These are phyloP conservation scores for Toxotes lorentzi DNA, from an alignment of 2,797 vertebrate genomes.

Conservation along the genomic window DNA sequence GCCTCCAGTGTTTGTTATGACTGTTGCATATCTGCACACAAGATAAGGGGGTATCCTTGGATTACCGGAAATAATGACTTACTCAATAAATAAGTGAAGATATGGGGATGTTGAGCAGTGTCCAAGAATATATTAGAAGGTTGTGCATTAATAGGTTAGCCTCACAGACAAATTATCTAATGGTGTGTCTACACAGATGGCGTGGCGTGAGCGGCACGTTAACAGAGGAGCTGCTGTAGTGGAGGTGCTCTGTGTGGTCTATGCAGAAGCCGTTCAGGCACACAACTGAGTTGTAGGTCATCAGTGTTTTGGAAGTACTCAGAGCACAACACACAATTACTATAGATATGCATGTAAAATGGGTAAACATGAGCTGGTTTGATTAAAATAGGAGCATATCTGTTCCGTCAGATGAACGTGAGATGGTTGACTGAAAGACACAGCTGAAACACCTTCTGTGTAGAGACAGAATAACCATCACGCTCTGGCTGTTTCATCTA, in stretches of 20 bases:
- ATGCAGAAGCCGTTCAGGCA: neutral
- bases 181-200: neutral
- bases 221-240: neutral
- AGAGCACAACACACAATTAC: neutral
- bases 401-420: neutral
- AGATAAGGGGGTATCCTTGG: neutral
- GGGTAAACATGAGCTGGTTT: neutral
- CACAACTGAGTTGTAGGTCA: neutral
- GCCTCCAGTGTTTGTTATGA: neutral
- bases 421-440: neutral
- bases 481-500: neutral
- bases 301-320: neutral
- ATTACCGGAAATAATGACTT: slow-evolving; percentile 1
- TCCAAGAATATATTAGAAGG: neutral
- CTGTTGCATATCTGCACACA: neutral
- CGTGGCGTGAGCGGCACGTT: neutral
- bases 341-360: neutral
- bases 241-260: neutral
- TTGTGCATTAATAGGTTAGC: neutral
- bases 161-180: neutral
- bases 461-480: neutral
- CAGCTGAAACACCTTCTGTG: neutral
- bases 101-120: neutral
- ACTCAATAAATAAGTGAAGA: slow-evolving; percentile 5
- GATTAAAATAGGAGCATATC: neutral